Conservation (phyloP, 2,113 vertebrate genomes). For the Eupsittula cactorum region DNA sequence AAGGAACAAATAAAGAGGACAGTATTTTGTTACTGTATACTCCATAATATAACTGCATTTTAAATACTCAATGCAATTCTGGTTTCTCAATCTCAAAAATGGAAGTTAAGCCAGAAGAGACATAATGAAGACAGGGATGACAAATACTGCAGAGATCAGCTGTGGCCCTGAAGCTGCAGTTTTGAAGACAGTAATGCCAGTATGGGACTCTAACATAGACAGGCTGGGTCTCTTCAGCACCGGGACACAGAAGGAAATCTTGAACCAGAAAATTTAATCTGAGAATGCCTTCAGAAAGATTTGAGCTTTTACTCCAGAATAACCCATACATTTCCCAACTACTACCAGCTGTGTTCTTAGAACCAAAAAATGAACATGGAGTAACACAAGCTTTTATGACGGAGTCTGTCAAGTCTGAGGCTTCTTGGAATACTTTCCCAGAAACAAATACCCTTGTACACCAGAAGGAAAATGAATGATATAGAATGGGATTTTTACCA, state of each 20-base stretch:
- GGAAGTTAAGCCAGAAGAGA: neutral
- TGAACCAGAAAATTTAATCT: neutral
- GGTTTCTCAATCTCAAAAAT: neutral
- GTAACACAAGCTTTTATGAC: neutral
- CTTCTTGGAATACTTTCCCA: neutral
- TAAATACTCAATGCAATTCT: neutral
- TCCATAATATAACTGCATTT: neutral
- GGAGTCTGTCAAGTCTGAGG: neutral
- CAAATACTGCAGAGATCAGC: neutral
- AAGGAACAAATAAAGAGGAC: neutral
- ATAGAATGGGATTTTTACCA: neutral
- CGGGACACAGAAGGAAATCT: neutral
- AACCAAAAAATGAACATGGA: neutral
- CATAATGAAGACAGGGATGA: neutral
- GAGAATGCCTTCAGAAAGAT: neutral
- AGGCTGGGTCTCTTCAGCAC: neutral
- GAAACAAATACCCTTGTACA: neutral
- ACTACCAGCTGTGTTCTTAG: neutral
- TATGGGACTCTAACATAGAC: neutral
- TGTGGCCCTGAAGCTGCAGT: neutral
- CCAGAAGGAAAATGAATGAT: neutral
- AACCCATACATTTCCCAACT: neutral
- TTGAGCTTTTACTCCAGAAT: neutral
- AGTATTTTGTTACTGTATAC: neutral
- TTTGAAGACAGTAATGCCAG: neutral